Evolutionary conservation across 2,797 vertebrate species (phyloP).

Genomic region (Nyctibius grandis): DNA sequence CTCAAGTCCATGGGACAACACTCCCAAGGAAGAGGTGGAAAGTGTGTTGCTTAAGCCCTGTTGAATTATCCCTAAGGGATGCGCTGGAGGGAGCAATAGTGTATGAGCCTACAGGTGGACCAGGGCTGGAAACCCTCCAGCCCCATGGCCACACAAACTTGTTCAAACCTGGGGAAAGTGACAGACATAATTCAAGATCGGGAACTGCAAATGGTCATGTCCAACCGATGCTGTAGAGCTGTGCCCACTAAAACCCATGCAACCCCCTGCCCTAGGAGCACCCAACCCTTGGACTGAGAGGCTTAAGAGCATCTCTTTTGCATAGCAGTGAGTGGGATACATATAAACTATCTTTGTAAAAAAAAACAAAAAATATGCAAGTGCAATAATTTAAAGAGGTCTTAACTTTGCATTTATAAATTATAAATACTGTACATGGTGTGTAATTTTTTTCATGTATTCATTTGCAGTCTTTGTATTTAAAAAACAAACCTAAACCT

Average conservation of each 20-base stretch:
- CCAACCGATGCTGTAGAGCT: fast-evolving
- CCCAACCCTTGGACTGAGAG: background rate
- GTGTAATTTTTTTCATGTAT: slow-evolving; percentile 81
- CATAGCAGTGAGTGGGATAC: background rate
- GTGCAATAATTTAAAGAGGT: slow-evolving; percentile 82
- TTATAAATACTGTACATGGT: slow-evolving; percentile 85
- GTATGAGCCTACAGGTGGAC: background rate
- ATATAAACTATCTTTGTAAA: slow-evolving; percentile 71
- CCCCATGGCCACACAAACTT: background rate
- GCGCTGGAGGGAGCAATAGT: background rate
- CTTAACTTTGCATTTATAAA: slow-evolving; percentile 83
- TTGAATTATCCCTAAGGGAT: background rate
- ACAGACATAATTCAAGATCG: background rate
- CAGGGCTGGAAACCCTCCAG: background rate
- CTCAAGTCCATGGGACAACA: background rate
- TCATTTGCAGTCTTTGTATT: slow-evolving; percentile 82
- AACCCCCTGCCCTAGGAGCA: background rate
- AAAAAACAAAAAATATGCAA: slow-evolving; percentile 70
- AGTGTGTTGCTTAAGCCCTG: background rate
- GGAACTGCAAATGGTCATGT: background rate
- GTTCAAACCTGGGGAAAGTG: background rate
- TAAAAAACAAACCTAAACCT: slow-evolving; percentile 67
- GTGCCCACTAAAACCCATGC: background rate
- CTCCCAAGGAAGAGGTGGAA: background rate
- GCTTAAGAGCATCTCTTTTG: background rate